Percentiles rank a stretch among this genome's conserved stretches.
phyloP scores from a whole-genome alignment of 2,113 vertebrate genomes.

The Colistium nudipinnis region DNA sequence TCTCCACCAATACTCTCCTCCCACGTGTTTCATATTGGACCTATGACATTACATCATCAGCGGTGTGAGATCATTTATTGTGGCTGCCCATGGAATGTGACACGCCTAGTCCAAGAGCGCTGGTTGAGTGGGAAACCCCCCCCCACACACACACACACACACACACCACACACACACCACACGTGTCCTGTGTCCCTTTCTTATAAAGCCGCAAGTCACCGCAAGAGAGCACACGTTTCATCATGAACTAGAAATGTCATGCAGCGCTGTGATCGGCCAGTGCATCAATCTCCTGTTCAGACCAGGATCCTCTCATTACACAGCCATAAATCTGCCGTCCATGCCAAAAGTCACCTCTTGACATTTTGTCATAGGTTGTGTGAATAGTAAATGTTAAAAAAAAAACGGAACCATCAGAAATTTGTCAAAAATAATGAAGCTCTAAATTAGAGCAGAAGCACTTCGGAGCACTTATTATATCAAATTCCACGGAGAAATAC shows the following conservation, averaged over 20 bases:
- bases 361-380: neutral
- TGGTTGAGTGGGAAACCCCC: slow-evolving; percentile 3
- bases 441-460: too few species aligned
- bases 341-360: neutral
- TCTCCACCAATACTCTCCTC: too few species aligned
- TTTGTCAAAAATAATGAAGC: too few species aligned
- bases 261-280: slow-evolving; percentile 1
- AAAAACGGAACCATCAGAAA: too few species aligned
- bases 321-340: neutral
- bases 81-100: slow-evolving; percentile 37
- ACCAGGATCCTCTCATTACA: neutral
- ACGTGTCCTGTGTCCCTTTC: neutral
- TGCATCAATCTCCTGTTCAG: slow-evolving; percentile 2
- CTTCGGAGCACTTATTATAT: neutral
- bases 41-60: neutral
- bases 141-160: too few species aligned
- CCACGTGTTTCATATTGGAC: too few species aligned
- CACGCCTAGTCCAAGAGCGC: slow-evolving; percentile 29
- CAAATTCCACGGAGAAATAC: neutral
- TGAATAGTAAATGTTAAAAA: too few species aligned
- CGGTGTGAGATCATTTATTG: slow-evolving; percentile 2
- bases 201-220: neutral
- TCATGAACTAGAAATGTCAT: slow-evolving; percentile 18
- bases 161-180: neutral
- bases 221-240: slow-evolving; percentile 9